Evolutionary conservation across 2,797 vertebrate genomes (phyloP).

Genomic region (Centropyge bicolor): DNA sequence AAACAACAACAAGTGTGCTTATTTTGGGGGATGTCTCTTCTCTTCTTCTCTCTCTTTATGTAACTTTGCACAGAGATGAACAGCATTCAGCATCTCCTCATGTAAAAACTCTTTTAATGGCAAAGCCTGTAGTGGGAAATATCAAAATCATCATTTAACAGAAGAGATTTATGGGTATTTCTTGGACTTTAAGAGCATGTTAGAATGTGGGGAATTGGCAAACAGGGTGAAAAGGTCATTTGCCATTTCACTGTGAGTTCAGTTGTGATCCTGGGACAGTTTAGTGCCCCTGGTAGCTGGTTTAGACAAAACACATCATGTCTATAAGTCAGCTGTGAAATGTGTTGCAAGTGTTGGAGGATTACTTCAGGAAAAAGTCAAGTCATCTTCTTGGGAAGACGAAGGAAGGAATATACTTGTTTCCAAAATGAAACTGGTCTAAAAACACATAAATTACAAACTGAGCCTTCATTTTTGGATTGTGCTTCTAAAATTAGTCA

Average conservation of each 20-base stretch:
- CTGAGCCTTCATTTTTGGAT: no score
- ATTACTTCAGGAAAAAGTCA: neutral
- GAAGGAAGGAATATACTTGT: neutral
- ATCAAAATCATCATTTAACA: neutral
- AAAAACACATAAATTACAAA: neutral
- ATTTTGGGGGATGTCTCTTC: neutral
- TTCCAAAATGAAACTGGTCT: neutral
- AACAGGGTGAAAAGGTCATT: conserved; percentile 62
- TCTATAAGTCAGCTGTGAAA: neutral
- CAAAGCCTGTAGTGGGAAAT: neutral
- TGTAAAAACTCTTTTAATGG: neutral
- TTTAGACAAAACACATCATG: neutral
- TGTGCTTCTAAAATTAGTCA: no score
- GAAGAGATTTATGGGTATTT: conserved; percentile 7
- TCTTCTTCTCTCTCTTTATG: neutral
- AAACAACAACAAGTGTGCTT: neutral
- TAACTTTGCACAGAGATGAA: neutral
- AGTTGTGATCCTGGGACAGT: conserved; percentile 28
- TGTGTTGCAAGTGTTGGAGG: neutral
- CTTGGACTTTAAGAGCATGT: conserved; percentile 19
- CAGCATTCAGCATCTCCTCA: neutral
- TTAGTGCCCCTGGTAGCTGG: neutral
- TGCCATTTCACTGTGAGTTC: conserved; percentile 53
- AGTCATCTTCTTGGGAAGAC: neutral
- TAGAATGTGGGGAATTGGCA: conserved; percentile 49